These are phyloP conservation scores for human (Homo sapiens) DNA, from an alignment of 2,113 vertebrate genomes.

Conservation along the genomic window GRCh38 chr2:164787501-164788000, in stretches of 20 bases:
- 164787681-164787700: neutral
- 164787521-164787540: neutral
- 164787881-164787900: neutral
- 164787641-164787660: neutral
- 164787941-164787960: neutral
- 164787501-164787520: neutral
- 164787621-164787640: neutral
- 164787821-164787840: neutral
- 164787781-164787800: neutral
- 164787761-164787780: neutral
- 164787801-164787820: neutral
- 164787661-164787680: neutral
- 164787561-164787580: neutral
- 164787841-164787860: neutral
- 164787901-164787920: constrained; percentile 15
- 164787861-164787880: neutral
- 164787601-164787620: neutral
- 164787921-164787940: neutral
- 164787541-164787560: neutral
- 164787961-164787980: constrained; percentile 17
- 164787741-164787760: neutral
- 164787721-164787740: neutral
- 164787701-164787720: neutral
- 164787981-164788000: neutral
- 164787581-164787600: neutral